Base-by-base conservation (phyloP, 2,113 vertebrate species). In the Eulacestoma nigropectus region DNA sequence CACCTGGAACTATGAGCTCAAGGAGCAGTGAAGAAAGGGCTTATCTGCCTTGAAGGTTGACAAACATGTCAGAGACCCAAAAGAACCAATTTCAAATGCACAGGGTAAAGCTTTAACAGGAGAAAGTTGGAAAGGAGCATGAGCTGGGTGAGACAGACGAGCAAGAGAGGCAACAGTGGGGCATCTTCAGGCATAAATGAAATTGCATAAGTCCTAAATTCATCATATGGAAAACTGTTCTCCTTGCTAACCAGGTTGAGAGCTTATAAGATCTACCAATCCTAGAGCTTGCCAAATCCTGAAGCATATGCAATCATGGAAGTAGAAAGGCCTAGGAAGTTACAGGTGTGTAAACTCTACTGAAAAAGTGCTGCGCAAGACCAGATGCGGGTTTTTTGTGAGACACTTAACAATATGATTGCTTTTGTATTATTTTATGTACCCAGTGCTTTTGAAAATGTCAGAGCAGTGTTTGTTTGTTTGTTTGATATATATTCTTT, bases 311-410 rank as follows among this genome's bases (percentile, higher is more conserved):
- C 6, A 56, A 1, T 57, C 35, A 33, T 33, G 19, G 37, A 60
- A 4, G 19, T 11, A 65, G 47, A 67, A 94, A 65, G 26, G 26
- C 47, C 22, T 70, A n/a, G 56, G 39, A 75, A 75, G 26, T 90
- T 74, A 78, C 9, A 62, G 13, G 5, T 62, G 22, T 30, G 18
- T 53, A 57, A 85, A 75, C 8, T 63, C n/a, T 10, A 22, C 37
- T 33, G 13, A 89, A 39, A 44, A 79, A 49, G 47, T 7, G 8
- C 62, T 67, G 17, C 11, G 5, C 14, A 52, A 81, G 30, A 47
- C 35, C 13, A 27, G 33, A n/a, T 37, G 17, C 0, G 4, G 10
- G 1, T 2, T 9, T 49, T 39, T 55, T 46, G 11, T 42, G 14
- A 84, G 21, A 32, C 32, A 19, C 16, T 81, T 62, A 64, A 10